Evolutionary conservation across 2,888 invertebrate genomes (phyloP).

Genomic region (Isotomurus palustris): DNA sequence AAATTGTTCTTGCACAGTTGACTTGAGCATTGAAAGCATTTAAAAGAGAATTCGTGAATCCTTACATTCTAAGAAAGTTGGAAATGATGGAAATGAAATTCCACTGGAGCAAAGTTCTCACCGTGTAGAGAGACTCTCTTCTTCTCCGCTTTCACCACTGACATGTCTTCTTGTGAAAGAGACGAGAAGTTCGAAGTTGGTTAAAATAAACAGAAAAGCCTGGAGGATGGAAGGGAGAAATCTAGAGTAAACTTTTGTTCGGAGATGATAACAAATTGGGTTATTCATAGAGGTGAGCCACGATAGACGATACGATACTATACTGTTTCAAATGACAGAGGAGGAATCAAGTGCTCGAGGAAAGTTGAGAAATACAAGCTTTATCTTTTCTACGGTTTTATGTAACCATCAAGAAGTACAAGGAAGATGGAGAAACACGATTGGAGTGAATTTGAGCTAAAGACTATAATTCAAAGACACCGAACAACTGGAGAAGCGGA

Average conservation of each 20-base stretch:
- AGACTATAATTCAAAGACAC: constrained; percentile 7
- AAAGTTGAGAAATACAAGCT: no score
- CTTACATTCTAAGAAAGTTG: no score
- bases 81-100: not conserved
- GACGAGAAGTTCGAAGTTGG: not conserved
- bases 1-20: no score
- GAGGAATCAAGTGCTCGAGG: no score
- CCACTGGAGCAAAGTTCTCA: not conserved
- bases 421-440: not conserved
- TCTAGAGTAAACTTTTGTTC: not conserved
- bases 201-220: not conserved
- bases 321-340: no score
- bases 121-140: no score
- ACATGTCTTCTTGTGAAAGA: no score
- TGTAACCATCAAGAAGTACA: not conserved
- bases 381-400: not conserved
- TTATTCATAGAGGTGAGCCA: not conserved
- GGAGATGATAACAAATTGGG: not conserved
- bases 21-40: no score
- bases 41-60: no score
- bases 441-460: no score
- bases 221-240: not conserved
- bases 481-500: constrained; percentile 1
- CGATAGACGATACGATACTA: not conserved
- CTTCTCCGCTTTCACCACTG: no score